Evolutionary conservation across 2,797 vertebrate species (phyloP).

Genomic region (Enteromius anoplus): DNA sequence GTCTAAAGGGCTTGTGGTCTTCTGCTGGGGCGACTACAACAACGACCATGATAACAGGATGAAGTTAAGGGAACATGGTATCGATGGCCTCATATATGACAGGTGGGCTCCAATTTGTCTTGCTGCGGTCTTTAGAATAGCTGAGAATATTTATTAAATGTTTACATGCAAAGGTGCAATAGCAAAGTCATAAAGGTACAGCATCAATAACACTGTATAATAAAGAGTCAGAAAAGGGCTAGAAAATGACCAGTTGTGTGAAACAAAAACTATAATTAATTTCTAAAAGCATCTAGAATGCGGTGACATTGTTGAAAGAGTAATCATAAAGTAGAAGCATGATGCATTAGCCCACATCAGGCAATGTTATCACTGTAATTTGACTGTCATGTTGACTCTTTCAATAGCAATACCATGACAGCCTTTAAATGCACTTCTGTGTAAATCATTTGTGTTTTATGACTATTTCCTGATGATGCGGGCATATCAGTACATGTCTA

Average conservation of each 20-base stretch:
- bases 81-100: constrained; percentile 95
- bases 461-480: not conserved
- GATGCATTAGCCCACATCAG: not conserved
- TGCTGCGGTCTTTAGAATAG: not conserved
- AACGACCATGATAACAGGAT: constrained; percentile 90
- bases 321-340: not conserved
- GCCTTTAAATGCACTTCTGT: not conserved
- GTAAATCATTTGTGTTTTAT: not conserved
- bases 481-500: not conserved
- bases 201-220: not conserved
- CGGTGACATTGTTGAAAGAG: not conserved
- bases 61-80: constrained; percentile 85
- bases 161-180: not conserved
- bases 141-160: not conserved
- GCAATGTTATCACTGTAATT: not conserved
- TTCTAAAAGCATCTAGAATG: not conserved
- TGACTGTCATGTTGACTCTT: constrained; percentile 2
- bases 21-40: constrained; percentile 96
- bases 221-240: not conserved
- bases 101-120: constrained; percentile 74
- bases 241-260: not conserved
- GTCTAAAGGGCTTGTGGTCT: constrained; percentile 91
- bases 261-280: not conserved
- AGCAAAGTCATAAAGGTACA: not conserved
- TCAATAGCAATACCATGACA: not conserved